Evolutionary conservation across 2,113 vertebrate species (phyloP).

Genomic region (Balaeniceps rex): DNA sequence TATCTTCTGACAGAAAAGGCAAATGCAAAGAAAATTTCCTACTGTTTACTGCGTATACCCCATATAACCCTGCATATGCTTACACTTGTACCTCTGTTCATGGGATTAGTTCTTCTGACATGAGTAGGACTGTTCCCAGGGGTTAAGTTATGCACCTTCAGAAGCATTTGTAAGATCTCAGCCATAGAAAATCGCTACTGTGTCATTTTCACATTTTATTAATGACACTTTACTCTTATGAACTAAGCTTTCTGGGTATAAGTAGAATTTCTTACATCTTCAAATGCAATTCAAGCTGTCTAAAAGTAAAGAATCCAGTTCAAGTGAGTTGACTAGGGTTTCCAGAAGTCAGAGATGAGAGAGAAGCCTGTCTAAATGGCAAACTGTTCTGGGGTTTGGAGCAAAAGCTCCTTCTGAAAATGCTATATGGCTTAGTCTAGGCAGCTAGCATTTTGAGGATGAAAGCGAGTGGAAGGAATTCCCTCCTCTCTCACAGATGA

Average conservation of each 20-base stretch:
- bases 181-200: background rate
- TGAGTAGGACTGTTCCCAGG: background rate
- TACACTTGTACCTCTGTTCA: background rate
- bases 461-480: constrained; percentile 11
- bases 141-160: background rate
- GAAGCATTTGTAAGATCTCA: background rate
- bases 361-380: background rate
- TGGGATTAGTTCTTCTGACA: background rate
- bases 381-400: background rate
- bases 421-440: background rate
- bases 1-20: background rate
- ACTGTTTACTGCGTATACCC: accelerated
- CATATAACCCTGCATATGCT: background rate
- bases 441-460: background rate
- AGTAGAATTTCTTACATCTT: background rate
- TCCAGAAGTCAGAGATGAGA: background rate
- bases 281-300: background rate
- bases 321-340: background rate
- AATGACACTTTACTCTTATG: background rate
- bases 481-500: background rate
- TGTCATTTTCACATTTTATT: background rate
- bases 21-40: background rate
- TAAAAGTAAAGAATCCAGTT: background rate
- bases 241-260: background rate
- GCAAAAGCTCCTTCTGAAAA: background rate